A percentile compares a stretch with the other conserved stretches of the same genome.
Conservation (phyloP, 2,888 invertebrate species). For the Idaea dimidiata region DNA sequence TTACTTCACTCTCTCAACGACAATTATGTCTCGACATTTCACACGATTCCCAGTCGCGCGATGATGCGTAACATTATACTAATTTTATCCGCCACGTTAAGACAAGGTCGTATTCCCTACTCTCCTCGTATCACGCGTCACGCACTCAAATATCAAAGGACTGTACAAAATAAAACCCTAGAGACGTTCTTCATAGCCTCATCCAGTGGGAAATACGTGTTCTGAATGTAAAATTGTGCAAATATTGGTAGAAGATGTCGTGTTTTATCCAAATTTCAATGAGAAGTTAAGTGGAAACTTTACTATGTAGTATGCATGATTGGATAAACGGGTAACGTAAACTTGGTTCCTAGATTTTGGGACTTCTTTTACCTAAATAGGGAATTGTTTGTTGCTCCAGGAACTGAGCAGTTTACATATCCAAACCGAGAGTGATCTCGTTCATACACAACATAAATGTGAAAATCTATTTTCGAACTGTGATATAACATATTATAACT, state of each 20-base stretch:
- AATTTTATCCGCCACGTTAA: conserved; percentile 1
- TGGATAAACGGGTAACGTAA: neutral
- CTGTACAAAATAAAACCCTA: conserved; percentile 7
- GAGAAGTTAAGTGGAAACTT: neutral
- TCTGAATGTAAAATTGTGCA: neutral
- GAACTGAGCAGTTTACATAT: neutral
- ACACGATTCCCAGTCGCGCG: neutral
- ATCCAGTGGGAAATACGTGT: conserved; percentile 3
- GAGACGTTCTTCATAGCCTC: conserved; percentile 14
- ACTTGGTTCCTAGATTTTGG: neutral
- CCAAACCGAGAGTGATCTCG: neutral
- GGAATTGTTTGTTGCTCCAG: neutral
- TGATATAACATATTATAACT: no score
- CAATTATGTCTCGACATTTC: neutral
- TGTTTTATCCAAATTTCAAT: neutral
- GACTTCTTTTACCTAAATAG: neutral
- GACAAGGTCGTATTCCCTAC: neutral
- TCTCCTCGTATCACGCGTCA: neutral
- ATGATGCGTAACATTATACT: neutral
- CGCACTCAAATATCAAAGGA: conserved; percentile 12
- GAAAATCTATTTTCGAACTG: no score
- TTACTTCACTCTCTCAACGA: neutral
- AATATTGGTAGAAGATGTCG: neutral
- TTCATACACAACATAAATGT: no score
- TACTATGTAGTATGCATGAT: neutral